These are phyloP conservation scores for Yponomeuta sedellus DNA, from an alignment of 2,888 invertebrate species.

Conservation along the genomic window DNA sequence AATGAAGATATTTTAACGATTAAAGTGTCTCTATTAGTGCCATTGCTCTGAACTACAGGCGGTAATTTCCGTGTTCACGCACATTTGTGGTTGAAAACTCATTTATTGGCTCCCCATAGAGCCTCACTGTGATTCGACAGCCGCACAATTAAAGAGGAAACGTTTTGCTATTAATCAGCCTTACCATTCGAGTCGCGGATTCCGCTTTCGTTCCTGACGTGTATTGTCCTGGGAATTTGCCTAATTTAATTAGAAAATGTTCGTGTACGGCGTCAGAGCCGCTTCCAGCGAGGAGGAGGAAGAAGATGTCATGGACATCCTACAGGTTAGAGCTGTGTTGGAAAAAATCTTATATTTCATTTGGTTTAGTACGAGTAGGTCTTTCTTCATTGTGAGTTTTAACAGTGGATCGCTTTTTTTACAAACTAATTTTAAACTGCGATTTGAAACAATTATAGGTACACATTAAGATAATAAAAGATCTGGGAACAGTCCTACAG, in stretches of 20 bases:
- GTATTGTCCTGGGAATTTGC: conserved; percentile 23
- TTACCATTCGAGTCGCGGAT: background rate
- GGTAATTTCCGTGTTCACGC: background rate
- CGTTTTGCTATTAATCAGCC: conserved; percentile 18
- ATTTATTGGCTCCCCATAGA: background rate
- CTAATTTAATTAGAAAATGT: conserved; percentile 51
- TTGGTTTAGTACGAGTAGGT: too few species aligned
- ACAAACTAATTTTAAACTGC: too few species aligned
- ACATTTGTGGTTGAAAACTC: background rate
- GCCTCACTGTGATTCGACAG: background rate
- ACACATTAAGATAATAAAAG: too few species aligned
- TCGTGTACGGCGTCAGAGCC: conserved; percentile 73
- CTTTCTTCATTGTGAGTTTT: too few species aligned
- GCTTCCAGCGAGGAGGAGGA: conserved; percentile 78
- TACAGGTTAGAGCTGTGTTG: conserved; percentile 58
- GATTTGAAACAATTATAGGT: too few species aligned
- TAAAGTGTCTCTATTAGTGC: too few species aligned
- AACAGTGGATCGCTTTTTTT: too few species aligned
- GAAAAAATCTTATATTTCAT: conserved; percentile 27
- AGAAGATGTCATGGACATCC: conserved; percentile 73
- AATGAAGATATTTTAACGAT: too few species aligned
- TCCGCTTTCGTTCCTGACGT: conserved; percentile 11
- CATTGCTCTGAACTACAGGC: background rate
- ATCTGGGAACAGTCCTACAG: too few species aligned
- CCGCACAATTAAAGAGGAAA: background rate